Conservation (phyloP, 2,797 vertebrate genomes). For the Sebastes hubbsi region DNA sequence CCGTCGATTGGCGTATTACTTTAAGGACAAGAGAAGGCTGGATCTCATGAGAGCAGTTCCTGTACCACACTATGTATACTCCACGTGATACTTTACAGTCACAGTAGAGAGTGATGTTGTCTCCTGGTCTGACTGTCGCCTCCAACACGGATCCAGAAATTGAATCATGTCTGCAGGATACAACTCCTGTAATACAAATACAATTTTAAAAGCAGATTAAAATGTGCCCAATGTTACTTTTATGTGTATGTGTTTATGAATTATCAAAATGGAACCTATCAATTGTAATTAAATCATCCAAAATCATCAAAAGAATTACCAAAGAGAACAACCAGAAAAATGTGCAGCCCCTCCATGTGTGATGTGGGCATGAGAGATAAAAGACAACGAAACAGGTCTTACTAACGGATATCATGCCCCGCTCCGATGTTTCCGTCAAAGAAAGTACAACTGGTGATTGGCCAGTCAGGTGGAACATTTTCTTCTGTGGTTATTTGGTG, state of each 20-base stretch:
- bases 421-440: not conserved
- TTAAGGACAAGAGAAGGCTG: conserved; percentile 38
- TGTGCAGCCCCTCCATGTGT: not conserved
- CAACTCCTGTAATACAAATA: conserved; percentile 25
- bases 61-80: conserved; percentile 48
- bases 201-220: not conserved
- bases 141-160: conserved; percentile 13
- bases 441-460: not conserved
- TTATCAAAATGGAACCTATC: rapidly evolving
- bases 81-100: conserved; percentile 15
- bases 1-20: rapidly evolving
- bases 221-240: too few relatives aligned
- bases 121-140: conserved; percentile 30
- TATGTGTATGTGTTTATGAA: not conserved
- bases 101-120: conserved; percentile 56
- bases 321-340: conserved; percentile 6
- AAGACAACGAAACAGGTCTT: not conserved
- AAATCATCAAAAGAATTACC: not conserved
- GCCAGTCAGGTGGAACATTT: conserved; percentile 21
- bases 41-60: conserved; percentile 55
- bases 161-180: not conserved
- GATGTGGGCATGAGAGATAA: not conserved
- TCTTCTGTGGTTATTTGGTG: not conserved
- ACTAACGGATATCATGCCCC: not conserved
- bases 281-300: not conserved